Base-by-base conservation (phyloP, 2,888 invertebrate species). In the Patella ulyssiponensis region DNA sequence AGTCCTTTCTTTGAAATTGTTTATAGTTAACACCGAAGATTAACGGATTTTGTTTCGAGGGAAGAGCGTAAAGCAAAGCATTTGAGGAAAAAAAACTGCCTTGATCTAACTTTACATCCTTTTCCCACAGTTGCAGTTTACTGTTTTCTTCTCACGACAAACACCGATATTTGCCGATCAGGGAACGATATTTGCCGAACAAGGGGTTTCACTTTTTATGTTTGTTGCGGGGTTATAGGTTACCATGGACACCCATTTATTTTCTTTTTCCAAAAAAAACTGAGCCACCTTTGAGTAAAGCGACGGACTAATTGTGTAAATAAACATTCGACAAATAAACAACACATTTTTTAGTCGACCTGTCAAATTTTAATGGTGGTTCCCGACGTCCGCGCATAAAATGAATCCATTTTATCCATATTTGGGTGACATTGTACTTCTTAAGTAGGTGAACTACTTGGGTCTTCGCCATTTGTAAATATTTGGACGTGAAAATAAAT, bases 101-200 rank as follows among this genome's bases (percentile, higher is more conserved):
- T 64, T 23, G 23, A 64, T 64, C 64, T 64, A 64, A 64, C 64
- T 64, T 64, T 64, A 64, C 44, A 64, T 23, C 64, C 64, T 64
- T 64, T 64, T 64, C 64, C 64, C 64, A 64, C 64, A 64, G 11
- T 23, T 23, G 20, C n/a, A n/a, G 12, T 23, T 23, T 64, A 20
- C 12, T 20, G 64, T 20, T 64, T 20, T 64, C 64, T 64, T 64
- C 23, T 64, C 64, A 12, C 20, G 64, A n/a, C 64, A 64, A 64
- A 64, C 64, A 64, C 20, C 64, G 23, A 64, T 20, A 23, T 64
- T 20, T 64, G 23, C 23, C 64, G 64, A 64, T 23, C 64, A 64
- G 20, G 23, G 64, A 20, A 20, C 12, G 20, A 64, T 64, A 64
- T 64, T 64, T 64, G 23, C 64, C 64, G 64, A 23, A 64, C 64